Conservation (phyloP, 1,140 invertebrate genomes). For the Acromyrmex charruanus region DNA sequence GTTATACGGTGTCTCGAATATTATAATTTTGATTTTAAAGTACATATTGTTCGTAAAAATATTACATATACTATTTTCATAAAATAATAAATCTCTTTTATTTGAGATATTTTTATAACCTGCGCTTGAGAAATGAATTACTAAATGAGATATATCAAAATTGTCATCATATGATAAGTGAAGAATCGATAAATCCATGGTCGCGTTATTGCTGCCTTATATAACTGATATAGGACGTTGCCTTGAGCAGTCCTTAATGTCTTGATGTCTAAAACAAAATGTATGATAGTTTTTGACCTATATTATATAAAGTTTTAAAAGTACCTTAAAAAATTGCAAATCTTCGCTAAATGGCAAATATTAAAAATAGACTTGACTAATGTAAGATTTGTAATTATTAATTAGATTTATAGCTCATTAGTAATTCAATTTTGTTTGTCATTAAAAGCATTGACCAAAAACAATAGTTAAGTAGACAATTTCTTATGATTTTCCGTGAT, state of each 20-base stretch:
- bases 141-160: slow-evolving; percentile 35
- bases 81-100: slow-evolving; percentile 33
- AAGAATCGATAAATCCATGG: slow-evolving; percentile 79
- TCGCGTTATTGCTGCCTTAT: slow-evolving; percentile 68
- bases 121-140: slow-evolving; percentile 6
- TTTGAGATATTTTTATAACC: neutral
- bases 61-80: neutral
- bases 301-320: neutral
- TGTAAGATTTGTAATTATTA: neutral
- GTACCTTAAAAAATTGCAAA: neutral
- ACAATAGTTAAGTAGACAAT: neutral
- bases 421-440: too few relatives aligned
- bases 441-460: neutral
- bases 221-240: slow-evolving; percentile 74
- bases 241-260: slow-evolving; percentile 73
- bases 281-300: neutral
- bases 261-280: slow-evolving; percentile 12
- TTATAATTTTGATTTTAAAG: neutral
- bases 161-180: slow-evolving; percentile 57
- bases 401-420: neutral
- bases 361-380: neutral
- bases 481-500: neutral
- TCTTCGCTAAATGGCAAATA: neutral
- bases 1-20: too few relatives aligned
- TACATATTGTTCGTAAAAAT: neutral